Base-by-base conservation (phyloP, 2,113 vertebrate genomes). In the Colinus virginianus region DNA sequence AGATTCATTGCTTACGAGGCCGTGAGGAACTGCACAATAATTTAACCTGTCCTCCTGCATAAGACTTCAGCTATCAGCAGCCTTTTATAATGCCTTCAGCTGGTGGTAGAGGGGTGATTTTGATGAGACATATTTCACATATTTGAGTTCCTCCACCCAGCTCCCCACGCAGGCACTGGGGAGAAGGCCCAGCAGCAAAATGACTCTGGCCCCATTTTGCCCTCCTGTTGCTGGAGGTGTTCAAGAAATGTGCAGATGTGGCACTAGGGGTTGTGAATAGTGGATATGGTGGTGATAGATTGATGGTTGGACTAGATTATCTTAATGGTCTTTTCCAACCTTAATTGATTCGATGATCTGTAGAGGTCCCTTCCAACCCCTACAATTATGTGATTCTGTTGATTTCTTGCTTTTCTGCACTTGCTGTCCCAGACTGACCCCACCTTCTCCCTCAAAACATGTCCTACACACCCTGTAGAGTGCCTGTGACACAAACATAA, bases 1-100 rank as follows among this genome's bases (percentile, higher is more conserved):
- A 93, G 84, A 94, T 93, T 93, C 88, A 93, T 92, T 90, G 74
- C 93, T 85, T 59, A 48, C 51, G 76, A 95, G 64, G 83, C 79
- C 66, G 15, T 20, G 69, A 91, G 66, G 86, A 91, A 43, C 83
- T 71, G 53, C 20, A 51, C 55, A 53, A 93, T 94, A 86, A 91
- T 88, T 93, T 86, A 96, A 78, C 77, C 56, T 84, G 86, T 84
- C 95, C 90, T 90, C 56, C 80, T 78, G 36, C 4, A 2, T 78
- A 81, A 84, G 64, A 75, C 72, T 91, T 90, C 51, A 93, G 64
- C 69, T 78, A 80, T 30, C 38, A 63, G 82, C 76, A 58, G 53
- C 89, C 89, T 78, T 93, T 92, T 70, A 89, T 53, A 78, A 81
- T 48, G 42, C 42, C 46, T 82, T 92, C 78, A 83, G 64, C n/a